Base-by-base conservation (phyloP, 2,888 invertebrate genomes). In the Cryptocheilus praepositus region DNA sequence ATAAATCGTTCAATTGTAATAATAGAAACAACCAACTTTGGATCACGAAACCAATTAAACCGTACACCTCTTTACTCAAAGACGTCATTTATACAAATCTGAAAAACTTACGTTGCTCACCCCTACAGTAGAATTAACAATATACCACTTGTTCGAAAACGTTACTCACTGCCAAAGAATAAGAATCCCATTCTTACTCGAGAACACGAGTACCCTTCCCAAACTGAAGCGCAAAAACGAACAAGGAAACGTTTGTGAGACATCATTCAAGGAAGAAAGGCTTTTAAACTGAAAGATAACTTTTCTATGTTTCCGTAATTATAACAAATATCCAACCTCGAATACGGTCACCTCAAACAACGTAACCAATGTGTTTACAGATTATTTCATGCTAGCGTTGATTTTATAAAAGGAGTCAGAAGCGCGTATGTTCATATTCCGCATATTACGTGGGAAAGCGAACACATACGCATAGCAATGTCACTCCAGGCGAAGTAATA, bases 21-120 rank as follows among this genome's bases (percentile, higher is more conserved):
- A 67, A 73, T 74, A 76, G 75, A 81, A 82, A 81, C 73, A 77
- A 81, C 79, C 66, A 81, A 83, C 75, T 81, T 82, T 80, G 72
- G 76, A 80, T 81, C 76, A 71, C 64, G 70, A 79, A 82, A 71
- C 77, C 76, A 74, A 81, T 79, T 68, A 59, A 79, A 70, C 7
- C 36, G 13, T 65, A 70, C 70, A 65, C 46, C 19, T 55, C 64
- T 67, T 69, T 66, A 54, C 58, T 49, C 66, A 68, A 61, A 67
- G 36, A 73, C 46, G 64, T 67, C 56, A 60, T 74, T 79, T 64
- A 76, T 57, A 70, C 56, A 66, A 61, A 69, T 67, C 62, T 57
- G 64, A 71, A 65, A 74, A 74, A 64, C 71, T 66, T 69, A 71
- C 61, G 70, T 62, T 73, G 70, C 69, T 77, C 71, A 63, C 61